Evolutionary conservation across 2,797 vertebrate species (phyloP), one percentile per base, ranked within the genome.

Genomic region (Balearica regulorum): DNA sequence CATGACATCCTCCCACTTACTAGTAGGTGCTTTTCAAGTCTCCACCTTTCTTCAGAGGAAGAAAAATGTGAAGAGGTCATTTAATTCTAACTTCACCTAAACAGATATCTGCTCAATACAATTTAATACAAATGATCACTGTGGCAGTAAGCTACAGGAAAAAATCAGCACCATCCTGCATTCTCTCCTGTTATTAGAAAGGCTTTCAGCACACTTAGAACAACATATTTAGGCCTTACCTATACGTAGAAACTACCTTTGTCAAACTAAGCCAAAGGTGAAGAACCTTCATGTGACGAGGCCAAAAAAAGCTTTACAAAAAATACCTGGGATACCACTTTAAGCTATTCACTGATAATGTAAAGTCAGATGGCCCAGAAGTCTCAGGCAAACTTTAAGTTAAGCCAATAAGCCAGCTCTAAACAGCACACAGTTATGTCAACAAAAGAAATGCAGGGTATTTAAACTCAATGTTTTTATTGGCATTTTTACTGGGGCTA

Each of bases 331-430:
- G 79, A 79, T 53, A 84, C 39, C 73, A 77, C 44, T 83, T 66
- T 3, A 92, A 88, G 2, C 46, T 79, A 70, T 61, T 58, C 86
- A 62, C 13, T 37, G 53, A 80, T 66, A 91, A 86, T 6, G 13
- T 44, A 29, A 91, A 94, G 64, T 66, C 83, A 81, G 48, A 78
- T 31, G 71, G 64, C 28, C 48, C 82, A 89, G 39, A 84, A 80
- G 44, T 80, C 81, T 82, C 86, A 66, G 75, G 81, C 75, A 95
- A 90, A 68, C 87, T 85, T 82, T 73, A 61, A 95, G 89, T 85
- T 94, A 94, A 87, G 68, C 73, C 77, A 90, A 35, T 87, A 85
- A 89, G 66, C 37, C 71, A 92, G 64, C 18, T 75, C 83, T 89
- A 85, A 95, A 96, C 43, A 91, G 62, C 48, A 85, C 26, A 48